Percentiles rank a stretch among this genome's conserved stretches.
Evolutionary conservation across 30 jellyfish, hydroid and myxozoan genomes (phyloP).

Genomic region (Aurelia aurita): DNA sequence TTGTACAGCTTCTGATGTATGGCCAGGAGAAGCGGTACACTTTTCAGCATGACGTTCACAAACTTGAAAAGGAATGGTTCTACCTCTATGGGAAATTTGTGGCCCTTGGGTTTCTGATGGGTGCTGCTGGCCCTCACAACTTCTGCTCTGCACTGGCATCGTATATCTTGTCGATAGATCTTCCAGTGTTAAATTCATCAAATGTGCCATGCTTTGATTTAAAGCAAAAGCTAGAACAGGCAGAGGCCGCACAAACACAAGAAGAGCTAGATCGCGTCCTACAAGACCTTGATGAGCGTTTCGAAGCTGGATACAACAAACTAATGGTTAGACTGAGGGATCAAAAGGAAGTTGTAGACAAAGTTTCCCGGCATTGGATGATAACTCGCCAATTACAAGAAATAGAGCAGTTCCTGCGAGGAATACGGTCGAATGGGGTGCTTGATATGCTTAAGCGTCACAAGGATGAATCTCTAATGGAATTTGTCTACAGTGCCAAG

Average conservation of each 20-base stretch:
- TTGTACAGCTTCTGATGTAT: constrained; percentile 17
- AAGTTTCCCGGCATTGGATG: constrained; percentile 1
- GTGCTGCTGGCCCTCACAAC: constrained; percentile 1
- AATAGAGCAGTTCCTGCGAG: constrained; percentile 29
- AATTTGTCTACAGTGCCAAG: not conserved
- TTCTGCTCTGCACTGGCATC: constrained; percentile 18
- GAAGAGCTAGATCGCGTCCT: constrained; percentile 30
- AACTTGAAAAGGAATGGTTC: not conserved
- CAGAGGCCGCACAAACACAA: not conserved
- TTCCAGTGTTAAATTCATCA: not conserved
- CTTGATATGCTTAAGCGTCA: constrained; percentile 31
- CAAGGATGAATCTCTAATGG: not conserved
- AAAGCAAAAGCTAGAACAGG: constrained; percentile 11
- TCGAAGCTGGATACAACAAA: constrained; percentile 56
- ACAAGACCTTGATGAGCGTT: constrained; percentile 15
- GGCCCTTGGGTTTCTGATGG: too few relatives aligned
- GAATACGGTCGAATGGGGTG: constrained; percentile 18
- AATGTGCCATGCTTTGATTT: constrained; percentile 27
- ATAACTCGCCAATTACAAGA: constrained; percentile 25
- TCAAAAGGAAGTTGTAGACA: not conserved
- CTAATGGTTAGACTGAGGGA: not conserved
- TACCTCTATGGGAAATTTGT: too few relatives aligned
- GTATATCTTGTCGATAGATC: constrained; percentile 4
- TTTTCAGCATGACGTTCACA: constrained; percentile 37
- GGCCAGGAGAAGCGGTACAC: constrained; percentile 22